phyloP scores from a whole-genome alignment of 2,797 vertebrate genomes.

The Fundulus diaphanus region DNA sequence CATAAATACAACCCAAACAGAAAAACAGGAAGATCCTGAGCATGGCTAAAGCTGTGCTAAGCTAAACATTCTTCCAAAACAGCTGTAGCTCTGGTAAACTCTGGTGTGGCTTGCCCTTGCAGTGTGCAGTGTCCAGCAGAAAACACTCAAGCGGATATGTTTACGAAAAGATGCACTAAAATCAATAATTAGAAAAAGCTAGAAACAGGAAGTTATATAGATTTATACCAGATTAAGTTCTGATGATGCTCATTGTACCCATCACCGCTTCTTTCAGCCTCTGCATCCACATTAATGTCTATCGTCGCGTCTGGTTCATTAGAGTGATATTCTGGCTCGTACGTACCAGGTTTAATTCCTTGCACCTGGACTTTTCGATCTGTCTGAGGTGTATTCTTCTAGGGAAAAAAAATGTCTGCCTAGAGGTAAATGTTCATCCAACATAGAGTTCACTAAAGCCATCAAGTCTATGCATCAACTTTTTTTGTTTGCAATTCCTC shows the following conservation, averaged over 20 bases:
- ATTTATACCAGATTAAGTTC: neutral
- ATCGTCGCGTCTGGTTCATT: too few relatives aligned
- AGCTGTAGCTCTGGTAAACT: neutral
- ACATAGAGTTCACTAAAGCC: neutral
- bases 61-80: too few relatives aligned
- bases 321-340: neutral
- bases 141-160: neutral
- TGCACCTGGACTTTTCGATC: too few relatives aligned
- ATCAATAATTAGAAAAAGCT: neutral
- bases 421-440: neutral
- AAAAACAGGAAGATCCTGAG: too few relatives aligned
- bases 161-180: neutral
- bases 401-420: neutral
- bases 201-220: neutral
- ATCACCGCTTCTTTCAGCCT: neutral
- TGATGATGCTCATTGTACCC: neutral
- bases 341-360: neutral
- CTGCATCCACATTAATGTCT: too few relatives aligned
- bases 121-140: neutral
- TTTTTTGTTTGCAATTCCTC: neutral
- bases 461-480: neutral
- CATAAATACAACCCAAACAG: too few relatives aligned
- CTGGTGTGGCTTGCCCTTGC: neutral
- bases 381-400: neutral
- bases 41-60: too few relatives aligned